Base-by-base conservation (phyloP, 2,797 vertebrate genomes). In the Hirundo rustica region DNA sequence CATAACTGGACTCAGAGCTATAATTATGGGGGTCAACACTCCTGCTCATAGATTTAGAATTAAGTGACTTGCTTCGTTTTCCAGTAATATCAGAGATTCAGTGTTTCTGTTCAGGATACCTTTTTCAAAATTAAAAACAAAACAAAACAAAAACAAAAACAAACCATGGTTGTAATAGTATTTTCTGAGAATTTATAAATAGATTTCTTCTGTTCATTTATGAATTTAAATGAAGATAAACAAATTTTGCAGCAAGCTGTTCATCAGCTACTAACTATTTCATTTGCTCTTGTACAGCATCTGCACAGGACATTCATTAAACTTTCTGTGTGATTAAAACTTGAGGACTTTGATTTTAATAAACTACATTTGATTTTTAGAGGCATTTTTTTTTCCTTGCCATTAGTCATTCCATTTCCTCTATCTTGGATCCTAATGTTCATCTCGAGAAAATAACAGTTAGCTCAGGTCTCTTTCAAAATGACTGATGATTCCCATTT, bases 401-500 rank as follows among this genome's bases (percentile, higher is more conserved):
- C 54, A 93, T 88, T 92, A 88, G 58, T 91, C 53, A 92, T 88
- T 88, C 45, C 75, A 47, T 79, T 94, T 92, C 61, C 61, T 71
- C 60, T 94, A 85, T 65, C 70, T 93, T 80, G 80, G 78, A 74
- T 83, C 51, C 70, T 78, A 89, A 88, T 89, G 72, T 83, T 95
- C 89, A 88, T 36, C 53, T 38, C 75, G 73, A 76, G 68, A 96
- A 93, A 92, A 91, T 78, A 94, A 88, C 32, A 82, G 89, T 78
- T 92, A 90, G 60, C 40, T 78, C 66, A 82, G 77, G 77, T 94
- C 88, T 93, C 58, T 89, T 78, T 95, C 83, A 95, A 72, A 92
- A 90, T 94, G 94, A 94, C 83, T 78, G 88, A 94, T 68, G 66
- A 88, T 80, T 88, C 66, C 80, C 55, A 73, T 93, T 93, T 88